Base-by-base conservation (phyloP, 2,888 invertebrate genomes). In the Nemoura dubitans region DNA sequence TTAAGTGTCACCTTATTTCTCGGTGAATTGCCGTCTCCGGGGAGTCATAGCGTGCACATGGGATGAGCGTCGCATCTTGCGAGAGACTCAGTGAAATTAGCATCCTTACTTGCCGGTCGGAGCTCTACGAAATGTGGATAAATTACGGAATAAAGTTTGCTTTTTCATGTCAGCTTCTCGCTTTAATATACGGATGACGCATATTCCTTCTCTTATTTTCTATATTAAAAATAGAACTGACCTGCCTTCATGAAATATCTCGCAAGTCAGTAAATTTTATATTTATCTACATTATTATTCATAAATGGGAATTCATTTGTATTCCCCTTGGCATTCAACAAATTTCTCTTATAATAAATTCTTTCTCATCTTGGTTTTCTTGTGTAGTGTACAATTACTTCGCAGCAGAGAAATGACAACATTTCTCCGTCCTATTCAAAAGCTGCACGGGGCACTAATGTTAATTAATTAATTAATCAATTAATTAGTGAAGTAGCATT, bases 1-100 rank as follows among this genome's bases (percentile, higher is more conserved):
- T 59, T 59, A 59, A 59, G 59, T 59, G 59, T 59, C 59, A 59
- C 59, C 59, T 59, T 59, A 59, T 21, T n/a, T 59, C 59, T 59
- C 59, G 3, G 16, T 59, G 59, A 59, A 59, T 59, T 7, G 59
- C 59, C 21, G 2, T 21, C 16, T 59, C 59, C 6, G 2, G 59
- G 59, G 59, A 59, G 16, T 59, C 10, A 21, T 59, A 21, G 16
- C 3, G 59, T 14, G 59, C 14, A 14, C 59, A 59, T 59, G 59
- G 59, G 59, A 14, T 1, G 59, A 59, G 59, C 21, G 59, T 59
- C 10, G 36, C 36, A 36, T 36, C 36, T 36, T 6, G 36, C n/a
- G n/a, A 36, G 36, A 3, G 6, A 59, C 6, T 14, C 59, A 59
- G 59, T 21, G 6, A 21, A 59, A 59, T 59, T 59, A 59, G 59